Evolutionary conservation across 1,140 invertebrate genomes (phyloP).

Genomic region (Contarinia nasturtii): DNA sequence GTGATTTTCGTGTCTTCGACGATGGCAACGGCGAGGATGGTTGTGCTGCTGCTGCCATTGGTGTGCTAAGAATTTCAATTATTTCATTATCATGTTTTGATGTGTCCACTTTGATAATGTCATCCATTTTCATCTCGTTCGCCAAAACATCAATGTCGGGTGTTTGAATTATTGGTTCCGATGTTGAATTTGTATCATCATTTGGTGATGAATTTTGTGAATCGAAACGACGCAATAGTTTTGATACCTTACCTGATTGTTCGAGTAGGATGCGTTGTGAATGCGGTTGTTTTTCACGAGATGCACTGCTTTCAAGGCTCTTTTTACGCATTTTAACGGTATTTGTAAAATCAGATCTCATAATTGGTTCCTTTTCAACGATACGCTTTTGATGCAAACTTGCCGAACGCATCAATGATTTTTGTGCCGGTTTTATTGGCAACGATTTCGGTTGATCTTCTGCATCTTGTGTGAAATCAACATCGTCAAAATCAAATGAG

Average conservation of each 20-base stretch:
- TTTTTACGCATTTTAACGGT: conserved; percentile 23
- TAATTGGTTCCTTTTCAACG: conserved; percentile 13
- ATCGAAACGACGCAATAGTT: conserved; percentile 9
- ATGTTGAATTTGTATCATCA: background rate
- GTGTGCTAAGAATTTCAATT: background rate
- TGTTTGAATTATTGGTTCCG: background rate
- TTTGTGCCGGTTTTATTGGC: background rate
- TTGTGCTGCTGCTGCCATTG: conserved; percentile 4
- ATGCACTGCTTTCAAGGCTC: conserved; percentile 17
- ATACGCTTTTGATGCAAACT: no score
- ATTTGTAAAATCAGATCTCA: conserved; percentile 23
- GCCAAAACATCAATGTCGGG: background rate
- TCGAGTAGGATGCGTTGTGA: conserved; percentile 10
- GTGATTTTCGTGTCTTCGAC: conserved; percentile 9
- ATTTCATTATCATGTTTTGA: background rate
- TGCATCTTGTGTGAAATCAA: background rate
- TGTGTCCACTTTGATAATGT: background rate
- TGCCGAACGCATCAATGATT: no score
- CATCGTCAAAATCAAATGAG: background rate
- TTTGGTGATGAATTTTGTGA: background rate
- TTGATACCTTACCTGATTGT: conserved; percentile 18
- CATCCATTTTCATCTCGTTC: background rate
- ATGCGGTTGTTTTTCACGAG: conserved; percentile 14
- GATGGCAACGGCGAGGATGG: conserved; percentile 2
- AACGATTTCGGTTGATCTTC: background rate